Evolutionary conservation across 1,140 invertebrate species (phyloP).

Genomic region (Akabosia matsudoensis): DNA sequence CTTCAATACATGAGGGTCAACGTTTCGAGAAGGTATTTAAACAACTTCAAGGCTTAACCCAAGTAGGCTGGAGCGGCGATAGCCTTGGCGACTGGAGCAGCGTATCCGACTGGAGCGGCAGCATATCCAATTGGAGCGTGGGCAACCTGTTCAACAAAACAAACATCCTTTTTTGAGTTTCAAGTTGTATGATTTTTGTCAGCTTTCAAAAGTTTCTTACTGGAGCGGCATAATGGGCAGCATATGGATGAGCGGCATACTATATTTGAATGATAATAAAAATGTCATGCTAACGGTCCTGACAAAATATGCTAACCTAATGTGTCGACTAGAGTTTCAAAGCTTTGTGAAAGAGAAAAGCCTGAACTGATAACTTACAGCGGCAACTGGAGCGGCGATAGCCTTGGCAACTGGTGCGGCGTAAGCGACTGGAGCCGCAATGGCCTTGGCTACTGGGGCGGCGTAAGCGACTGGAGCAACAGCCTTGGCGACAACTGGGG

Average conservation of each 20-base stretch:
- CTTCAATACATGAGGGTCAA: neutral
- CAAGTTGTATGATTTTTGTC: no score
- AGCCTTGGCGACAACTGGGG: conserved; percentile 9
- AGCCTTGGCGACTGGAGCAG: neutral
- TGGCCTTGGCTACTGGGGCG: neutral
- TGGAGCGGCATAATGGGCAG: neutral
- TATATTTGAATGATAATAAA: no score
- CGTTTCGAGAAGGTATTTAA: no score
- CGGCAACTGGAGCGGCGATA: neutral
- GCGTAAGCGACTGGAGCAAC: neutral
- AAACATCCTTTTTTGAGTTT: no score
- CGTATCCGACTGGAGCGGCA: no score
- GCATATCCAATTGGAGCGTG: no score
- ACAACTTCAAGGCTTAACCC: neutral
- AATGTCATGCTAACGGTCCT: neutral
- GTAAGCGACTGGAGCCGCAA: conserved; percentile 4
- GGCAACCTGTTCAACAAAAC: no score
- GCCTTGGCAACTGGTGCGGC: neutral
- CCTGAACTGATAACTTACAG: neutral
- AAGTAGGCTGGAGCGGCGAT: neutral
- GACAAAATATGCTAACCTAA: no score
- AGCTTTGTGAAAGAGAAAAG: neutral
- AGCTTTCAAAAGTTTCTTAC: neutral
- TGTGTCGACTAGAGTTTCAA: no score
- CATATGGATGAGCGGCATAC: no score